Base-by-base conservation (phyloP, 2,113 vertebrate genomes). In the Apaloderma vittatum region DNA sequence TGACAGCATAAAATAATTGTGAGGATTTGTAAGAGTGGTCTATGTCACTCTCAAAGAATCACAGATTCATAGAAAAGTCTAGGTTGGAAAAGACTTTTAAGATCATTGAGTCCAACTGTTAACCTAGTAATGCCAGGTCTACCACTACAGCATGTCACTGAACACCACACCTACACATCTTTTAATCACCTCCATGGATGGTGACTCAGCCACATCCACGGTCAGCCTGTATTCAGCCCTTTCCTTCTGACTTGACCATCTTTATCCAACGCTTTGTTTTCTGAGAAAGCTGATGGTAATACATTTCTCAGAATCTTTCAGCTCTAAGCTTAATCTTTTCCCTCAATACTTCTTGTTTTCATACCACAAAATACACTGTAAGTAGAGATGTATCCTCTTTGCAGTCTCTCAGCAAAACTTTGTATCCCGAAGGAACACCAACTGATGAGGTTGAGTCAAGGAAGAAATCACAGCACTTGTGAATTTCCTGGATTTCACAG, bases 321-420 rank as follows among this genome's bases (percentile, higher is more conserved):
- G 6, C 5, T 43, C 6, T 68, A 55, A 2, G 3, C 9, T 40
- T 62, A 57, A 22, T 46, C 1, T 71, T 0, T 57, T 65, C 7
- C 5, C 3, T 65, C 63, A 61, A 52, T 68, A n/a, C 2, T 34
- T 54, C 5, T 55, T 76, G 14, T 26, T 65, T 79, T 40, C 18
- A 7, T 17, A 18, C 15, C 8, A 30, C 3, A 34, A 37, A 83
- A 24, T 12, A 32, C 9, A 36, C 3, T 21, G 6, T 9, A 27
- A 4, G 7, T 59, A 68, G 32, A 79, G 3, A 26, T 17, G 3
- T 15, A 14, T 55, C 18, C 27, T 65, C 0, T 43, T 59, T 88
- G 12, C 37, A 80, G 22, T 2, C 2, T 65, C 16, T 54, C 54
- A 32, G 15, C 16, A 70, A 83, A 88, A 58, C 16, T 37, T 70